These are phyloP conservation scores for Anthoscopus minutus DNA, from an alignment of 2,113 vertebrate species.

Conservation along the genomic window DNA sequence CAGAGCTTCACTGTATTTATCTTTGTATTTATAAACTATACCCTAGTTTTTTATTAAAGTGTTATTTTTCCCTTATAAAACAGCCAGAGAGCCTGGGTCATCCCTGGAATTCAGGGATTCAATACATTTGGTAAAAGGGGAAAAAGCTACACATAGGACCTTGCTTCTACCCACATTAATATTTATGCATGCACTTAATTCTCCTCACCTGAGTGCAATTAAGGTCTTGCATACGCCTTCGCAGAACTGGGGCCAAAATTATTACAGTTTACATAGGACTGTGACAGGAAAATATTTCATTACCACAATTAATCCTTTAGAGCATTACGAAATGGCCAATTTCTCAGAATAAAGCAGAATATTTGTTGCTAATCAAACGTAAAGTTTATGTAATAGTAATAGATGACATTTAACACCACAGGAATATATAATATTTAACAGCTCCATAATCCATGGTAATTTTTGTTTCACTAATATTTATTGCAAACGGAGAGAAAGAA, in stretches of 20 bases:
- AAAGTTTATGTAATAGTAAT: neutral
- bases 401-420: neutral
- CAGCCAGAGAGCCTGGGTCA: neutral
- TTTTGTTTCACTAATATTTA: slow-evolving; percentile 3
- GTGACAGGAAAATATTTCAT: slow-evolving; percentile 9
- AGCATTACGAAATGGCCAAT: neutral
- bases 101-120: neutral
- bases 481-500: neutral
- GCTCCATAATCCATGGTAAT: neutral
- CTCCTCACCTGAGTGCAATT: neutral
- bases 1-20: neutral
- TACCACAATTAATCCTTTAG: neutral
- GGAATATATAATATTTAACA: neutral
- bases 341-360: neutral
- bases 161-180: neutral
- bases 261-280: slow-evolving; percentile 18
- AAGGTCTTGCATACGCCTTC: neutral
- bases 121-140: neutral
- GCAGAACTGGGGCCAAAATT: slow-evolving; percentile 1
- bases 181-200: neutral
- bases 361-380: slow-evolving; percentile 20
- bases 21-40: no score
- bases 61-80: neutral
- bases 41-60: neutral
- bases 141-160: neutral